phyloP scores from a whole-genome alignment of 2,797 vertebrate genomes.

The Squalus acanthias region DNA sequence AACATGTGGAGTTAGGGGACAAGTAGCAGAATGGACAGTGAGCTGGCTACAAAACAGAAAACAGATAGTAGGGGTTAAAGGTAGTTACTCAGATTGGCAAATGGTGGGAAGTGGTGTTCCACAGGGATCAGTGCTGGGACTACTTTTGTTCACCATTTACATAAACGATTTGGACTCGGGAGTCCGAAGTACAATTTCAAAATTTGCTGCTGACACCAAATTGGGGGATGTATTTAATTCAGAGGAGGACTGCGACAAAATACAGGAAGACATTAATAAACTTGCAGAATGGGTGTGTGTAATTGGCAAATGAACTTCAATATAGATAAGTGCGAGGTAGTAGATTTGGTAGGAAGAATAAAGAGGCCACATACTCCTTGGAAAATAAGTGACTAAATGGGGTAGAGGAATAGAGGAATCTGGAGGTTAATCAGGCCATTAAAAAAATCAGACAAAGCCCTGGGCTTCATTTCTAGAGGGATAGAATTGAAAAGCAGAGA shows the following conservation, averaged over 20 bases:
- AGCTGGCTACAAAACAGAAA: no score
- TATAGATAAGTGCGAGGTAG: no score
- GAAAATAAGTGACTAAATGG: neutral
- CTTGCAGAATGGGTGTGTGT: no score
- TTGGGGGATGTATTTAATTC: neutral
- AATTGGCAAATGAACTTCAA: no score
- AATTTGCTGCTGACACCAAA: neutral
- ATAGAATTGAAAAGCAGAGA: no score
- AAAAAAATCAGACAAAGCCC: neutral
- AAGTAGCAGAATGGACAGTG: no score
- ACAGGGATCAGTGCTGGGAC: neutral
- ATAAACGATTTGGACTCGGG: neutral
- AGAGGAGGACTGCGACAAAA: neutral
- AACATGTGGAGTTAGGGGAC: no score
- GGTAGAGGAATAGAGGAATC: neutral
- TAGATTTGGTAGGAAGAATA: no score
- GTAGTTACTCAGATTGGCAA: no score
- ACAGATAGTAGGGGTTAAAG: no score
- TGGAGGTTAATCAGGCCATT: neutral
- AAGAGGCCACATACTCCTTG: no score
- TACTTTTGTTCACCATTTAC: neutral
- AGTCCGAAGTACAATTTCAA: neutral
- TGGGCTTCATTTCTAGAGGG: no score
- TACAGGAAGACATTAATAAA: neutral
- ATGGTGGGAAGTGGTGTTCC: neutral